Conservation (phyloP, 2,888 invertebrate species). For the Leptinotarsa juncta region DNA sequence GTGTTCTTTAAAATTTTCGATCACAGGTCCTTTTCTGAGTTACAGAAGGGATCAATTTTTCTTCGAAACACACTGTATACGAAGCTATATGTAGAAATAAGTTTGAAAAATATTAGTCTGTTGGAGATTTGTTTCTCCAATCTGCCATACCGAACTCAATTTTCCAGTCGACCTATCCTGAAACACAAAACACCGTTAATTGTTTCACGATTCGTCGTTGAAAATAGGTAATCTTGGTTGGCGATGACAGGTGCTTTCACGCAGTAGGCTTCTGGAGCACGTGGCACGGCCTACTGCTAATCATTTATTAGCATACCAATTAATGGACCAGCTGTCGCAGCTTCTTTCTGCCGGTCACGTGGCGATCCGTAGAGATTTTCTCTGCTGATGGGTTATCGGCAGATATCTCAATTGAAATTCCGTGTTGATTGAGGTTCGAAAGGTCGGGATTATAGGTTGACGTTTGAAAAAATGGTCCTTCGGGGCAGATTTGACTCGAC, state of each 20-base stretch:
- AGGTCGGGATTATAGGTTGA: background rate
- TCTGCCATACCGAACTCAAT: background rate
- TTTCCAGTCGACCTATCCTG: background rate
- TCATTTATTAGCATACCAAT: slow-evolving; percentile 60
- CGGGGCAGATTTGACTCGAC: no score
- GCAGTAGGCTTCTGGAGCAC: slow-evolving; percentile 42
- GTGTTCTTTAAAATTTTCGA: no score
- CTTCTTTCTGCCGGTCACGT: slow-evolving; percentile 66
- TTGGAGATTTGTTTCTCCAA: no score
- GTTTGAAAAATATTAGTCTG: no score
- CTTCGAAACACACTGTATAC: no score
- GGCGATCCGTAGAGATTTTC: slow-evolving; percentile 19
- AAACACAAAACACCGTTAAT: slow-evolving; percentile 25
- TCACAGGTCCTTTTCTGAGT: no score
- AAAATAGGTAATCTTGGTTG: slow-evolving; percentile 29
- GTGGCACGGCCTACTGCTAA: slow-evolving; percentile 54
- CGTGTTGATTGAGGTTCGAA: background rate
- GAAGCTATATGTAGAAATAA: no score
- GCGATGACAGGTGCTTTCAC: slow-evolving; percentile 33
- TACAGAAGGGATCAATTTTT: no score
- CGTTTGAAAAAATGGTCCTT: no score
- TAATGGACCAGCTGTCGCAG: slow-evolving; percentile 64
- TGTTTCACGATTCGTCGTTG: slow-evolving; percentile 27
- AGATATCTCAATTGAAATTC: slow-evolving; percentile 3
- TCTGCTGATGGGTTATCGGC: background rate